A percentile compares a stretch with the other conserved stretches of the same genome.
Evolutionary conservation across 2,888 invertebrate species (phyloP).

Genomic region (Iselma pallidipennis): DNA sequence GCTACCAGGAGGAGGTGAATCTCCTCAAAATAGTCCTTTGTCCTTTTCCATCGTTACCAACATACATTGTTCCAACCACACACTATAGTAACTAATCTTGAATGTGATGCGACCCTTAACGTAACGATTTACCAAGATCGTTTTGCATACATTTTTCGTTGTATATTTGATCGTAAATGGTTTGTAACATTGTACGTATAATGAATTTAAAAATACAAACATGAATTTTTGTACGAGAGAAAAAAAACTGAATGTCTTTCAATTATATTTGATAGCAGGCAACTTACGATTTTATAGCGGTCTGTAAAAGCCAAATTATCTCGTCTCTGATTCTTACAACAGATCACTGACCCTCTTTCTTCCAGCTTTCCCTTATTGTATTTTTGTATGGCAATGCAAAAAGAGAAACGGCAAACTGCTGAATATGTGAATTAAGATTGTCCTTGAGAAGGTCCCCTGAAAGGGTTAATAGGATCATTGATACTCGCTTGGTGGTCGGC

Average conservation of each 20-base stretch:
- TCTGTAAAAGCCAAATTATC: background rate
- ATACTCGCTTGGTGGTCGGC: background rate
- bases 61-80: too few relatives aligned
- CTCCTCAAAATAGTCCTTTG: slow-evolving; percentile 35
- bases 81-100: background rate
- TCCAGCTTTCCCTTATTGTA: background rate
- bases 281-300: background rate
- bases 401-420: background rate
- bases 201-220: background rate
- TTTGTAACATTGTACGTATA: background rate
- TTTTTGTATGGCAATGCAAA: background rate
- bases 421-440: background rate
- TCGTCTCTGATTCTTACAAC: background rate
- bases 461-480: background rate
- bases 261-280: background rate
- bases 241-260: background rate
- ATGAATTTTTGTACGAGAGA: background rate
- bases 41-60: slow-evolving; percentile 10
- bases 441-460: background rate
- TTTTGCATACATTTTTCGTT: background rate
- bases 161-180: background rate
- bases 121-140: background rate
- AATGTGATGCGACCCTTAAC: background rate
- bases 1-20: slow-evolving; percentile 25
- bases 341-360: background rate